Conservation (phyloP, 2,797 vertebrate genomes). For the Chloroceryle inda region DNA sequence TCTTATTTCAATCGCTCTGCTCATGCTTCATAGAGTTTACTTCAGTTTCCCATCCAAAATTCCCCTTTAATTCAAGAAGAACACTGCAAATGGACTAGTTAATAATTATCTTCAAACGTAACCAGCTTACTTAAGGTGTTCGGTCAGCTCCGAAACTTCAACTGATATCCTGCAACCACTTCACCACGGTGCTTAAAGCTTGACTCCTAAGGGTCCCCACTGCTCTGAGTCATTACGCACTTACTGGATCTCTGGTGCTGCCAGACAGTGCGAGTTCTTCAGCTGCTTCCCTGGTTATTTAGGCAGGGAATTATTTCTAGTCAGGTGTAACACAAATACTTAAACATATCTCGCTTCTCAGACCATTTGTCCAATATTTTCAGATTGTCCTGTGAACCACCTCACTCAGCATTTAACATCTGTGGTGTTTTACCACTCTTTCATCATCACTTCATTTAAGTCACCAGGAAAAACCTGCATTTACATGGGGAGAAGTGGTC, state of each 20-base stretch:
- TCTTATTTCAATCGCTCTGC: background rate
- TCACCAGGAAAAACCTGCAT: background rate
- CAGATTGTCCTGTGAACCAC: background rate
- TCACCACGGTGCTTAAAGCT: background rate
- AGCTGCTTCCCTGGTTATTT: background rate
- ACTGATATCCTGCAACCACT: background rate
- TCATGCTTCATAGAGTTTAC: background rate
- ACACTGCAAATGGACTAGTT: background rate
- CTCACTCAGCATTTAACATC: background rate
- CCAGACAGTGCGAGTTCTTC: background rate
- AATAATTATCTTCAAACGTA: slow-evolving; percentile 37
- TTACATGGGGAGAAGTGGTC: background rate
- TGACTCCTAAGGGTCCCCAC: background rate
- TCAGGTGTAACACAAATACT: background rate
- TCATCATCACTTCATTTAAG: background rate
- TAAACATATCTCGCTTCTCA: background rate
- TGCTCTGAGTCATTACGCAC: rapidly evolving
- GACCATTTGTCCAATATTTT: background rate
- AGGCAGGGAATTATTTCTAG: background rate
- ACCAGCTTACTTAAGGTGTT: background rate
- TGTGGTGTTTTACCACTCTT: background rate
- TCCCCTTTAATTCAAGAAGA: background rate
- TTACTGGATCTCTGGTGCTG: background rate
- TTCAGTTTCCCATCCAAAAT: background rate
- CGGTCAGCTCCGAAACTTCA: background rate